Conservation (phyloP, 1,140 invertebrate genomes). For the Micrasema minimum region DNA sequence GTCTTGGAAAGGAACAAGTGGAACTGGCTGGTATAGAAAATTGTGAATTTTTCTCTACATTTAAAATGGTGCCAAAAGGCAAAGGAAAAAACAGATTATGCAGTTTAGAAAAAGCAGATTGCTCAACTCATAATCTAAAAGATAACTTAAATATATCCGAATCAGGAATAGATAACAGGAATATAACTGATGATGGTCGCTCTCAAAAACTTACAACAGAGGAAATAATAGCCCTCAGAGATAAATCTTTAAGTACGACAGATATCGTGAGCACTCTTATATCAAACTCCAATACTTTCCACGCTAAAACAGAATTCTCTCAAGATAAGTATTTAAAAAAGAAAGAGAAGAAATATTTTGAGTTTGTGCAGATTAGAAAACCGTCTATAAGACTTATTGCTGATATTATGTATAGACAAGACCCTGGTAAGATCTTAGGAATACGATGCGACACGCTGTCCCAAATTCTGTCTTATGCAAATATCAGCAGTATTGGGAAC, state of each 20-base stretch:
- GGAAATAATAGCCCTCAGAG: conserved; percentile 83
- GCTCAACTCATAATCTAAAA: conserved; percentile 61
- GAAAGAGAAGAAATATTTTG: conserved; percentile 91
- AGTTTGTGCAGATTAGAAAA: conserved; percentile 78
- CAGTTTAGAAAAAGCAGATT: conserved; percentile 68
- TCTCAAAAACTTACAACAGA: conserved; percentile 87
- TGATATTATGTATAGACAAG: conserved; percentile 82
- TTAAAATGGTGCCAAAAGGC: conserved; percentile 78
- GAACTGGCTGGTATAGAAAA: conserved; percentile 77
- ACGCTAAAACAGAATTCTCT: conserved; percentile 89
- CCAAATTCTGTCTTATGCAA: conserved; percentile 84
- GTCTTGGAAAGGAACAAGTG: conserved; percentile 77
- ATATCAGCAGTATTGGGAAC: conserved; percentile 80
- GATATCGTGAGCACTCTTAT: conserved; percentile 89
- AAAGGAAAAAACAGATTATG: conserved; percentile 69
- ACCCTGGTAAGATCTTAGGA: conserved; percentile 80
- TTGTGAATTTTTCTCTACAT: conserved; percentile 80
- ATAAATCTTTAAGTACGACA: conserved; percentile 78
- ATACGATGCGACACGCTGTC: conserved; percentile 87
- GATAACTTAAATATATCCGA: conserved; percentile 67
- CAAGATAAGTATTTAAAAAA: conserved; percentile 96
- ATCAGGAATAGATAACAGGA: conserved; percentile 83
- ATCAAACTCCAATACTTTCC: conserved; percentile 89
- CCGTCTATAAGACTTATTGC: conserved; percentile 80
- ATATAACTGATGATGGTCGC: conserved; percentile 84